Conservation (phyloP, 1,140 invertebrate species). For the Cherax quadricarinatus region DNA sequence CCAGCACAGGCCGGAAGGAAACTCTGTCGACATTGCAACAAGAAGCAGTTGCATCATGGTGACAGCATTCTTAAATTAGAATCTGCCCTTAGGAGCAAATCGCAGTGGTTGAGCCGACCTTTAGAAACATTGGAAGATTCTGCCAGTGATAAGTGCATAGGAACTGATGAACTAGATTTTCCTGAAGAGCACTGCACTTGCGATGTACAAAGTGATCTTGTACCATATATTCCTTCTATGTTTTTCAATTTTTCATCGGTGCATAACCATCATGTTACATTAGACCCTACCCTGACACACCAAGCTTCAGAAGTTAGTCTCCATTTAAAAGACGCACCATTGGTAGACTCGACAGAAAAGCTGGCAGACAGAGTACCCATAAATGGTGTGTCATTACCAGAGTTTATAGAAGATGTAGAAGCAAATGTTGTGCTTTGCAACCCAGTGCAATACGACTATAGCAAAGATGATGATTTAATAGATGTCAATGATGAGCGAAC, state of each 20-base stretch:
- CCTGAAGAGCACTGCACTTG: constrained; percentile 66
- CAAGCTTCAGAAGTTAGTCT: constrained; percentile 76
- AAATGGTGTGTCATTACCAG: constrained; percentile 66
- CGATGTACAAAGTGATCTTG: constrained; percentile 71
- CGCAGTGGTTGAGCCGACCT: constrained; percentile 62
- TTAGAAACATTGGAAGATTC: constrained; percentile 57
- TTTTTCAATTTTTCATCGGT: constrained; percentile 68
- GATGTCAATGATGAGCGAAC: constrained; percentile 56
- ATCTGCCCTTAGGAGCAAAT: constrained; percentile 65
- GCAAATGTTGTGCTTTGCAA: constrained; percentile 71
- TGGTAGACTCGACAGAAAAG: constrained; percentile 67
- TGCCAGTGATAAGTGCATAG: constrained; percentile 64
- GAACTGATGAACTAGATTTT: constrained; percentile 64
- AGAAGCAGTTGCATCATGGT: constrained; percentile 52
- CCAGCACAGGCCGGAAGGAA: constrained; percentile 49
- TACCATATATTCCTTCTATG: constrained; percentile 68
- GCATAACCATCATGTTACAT: constrained; percentile 92
- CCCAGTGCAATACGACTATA: constrained; percentile 68
- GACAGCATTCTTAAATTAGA: constrained; percentile 58
- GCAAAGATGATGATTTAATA: constrained; percentile 64
- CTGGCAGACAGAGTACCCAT: constrained; percentile 64
- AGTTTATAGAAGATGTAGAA: constrained; percentile 72
- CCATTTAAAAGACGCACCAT: constrained; percentile 61
- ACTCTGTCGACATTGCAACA: constrained; percentile 57
- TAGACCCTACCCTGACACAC: constrained; percentile 90